phyloP scores from a whole-genome alignment of 2,888 invertebrate species.

The Zaprionus obscuricornis region DNA sequence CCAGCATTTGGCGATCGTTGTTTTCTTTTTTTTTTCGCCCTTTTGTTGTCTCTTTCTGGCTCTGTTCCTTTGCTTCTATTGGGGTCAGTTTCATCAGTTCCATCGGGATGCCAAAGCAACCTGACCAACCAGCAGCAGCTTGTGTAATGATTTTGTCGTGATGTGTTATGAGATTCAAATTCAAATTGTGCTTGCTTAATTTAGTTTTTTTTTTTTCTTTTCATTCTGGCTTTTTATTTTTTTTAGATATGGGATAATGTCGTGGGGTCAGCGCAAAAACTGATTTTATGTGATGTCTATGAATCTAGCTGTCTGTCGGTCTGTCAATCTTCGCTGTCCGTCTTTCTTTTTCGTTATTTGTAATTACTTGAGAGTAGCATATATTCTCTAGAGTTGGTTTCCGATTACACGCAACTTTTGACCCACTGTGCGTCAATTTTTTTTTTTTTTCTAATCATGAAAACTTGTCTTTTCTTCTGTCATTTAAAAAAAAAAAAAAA shows the following conservation, averaged over 20 bases:
- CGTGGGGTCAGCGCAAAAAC: slow-evolving; percentile 46
- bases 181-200: slow-evolving; percentile 54
- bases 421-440: slow-evolving; percentile 46
- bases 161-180: slow-evolving; percentile 71
- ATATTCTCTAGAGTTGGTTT: slow-evolving; percentile 21
- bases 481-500: too few species aligned
- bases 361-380: slow-evolving; percentile 29
- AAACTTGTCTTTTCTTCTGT: slow-evolving; percentile 53
- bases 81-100: slow-evolving; percentile 67
- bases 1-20: too few species aligned
- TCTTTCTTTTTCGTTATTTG: too few species aligned
- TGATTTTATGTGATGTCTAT: slow-evolving; percentile 5
- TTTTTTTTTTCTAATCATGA: slow-evolving; percentile 31
- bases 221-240: slow-evolving; percentile 31
- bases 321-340: too few species aligned
- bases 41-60: slow-evolving; percentile 16
- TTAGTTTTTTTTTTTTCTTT: slow-evolving; percentile 22
- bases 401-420: slow-evolving; percentile 32
- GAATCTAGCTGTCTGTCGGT: too few species aligned
- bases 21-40: not conserved
- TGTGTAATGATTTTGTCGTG: slow-evolving; percentile 71
- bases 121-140: slow-evolving; percentile 31
- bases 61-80: slow-evolving; percentile 45
- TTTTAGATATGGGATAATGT: slow-evolving; percentile 34
- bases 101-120: slow-evolving; percentile 5